phyloP scores from a whole-genome alignment of 1,140 invertebrate species.

The Nymphalis io region DNA sequence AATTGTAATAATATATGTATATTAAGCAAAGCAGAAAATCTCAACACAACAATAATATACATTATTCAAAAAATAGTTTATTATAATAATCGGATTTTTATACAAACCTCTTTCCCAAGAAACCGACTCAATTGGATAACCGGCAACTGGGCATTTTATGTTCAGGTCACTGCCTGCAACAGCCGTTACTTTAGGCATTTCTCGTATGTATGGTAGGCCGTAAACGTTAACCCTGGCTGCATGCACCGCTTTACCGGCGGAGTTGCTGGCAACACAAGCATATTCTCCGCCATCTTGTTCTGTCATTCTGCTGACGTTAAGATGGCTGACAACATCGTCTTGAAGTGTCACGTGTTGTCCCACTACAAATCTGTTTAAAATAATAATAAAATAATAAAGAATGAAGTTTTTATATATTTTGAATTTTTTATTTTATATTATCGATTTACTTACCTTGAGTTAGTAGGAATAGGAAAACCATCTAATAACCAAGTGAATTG shows the following conservation, averaged over 20 bases:
- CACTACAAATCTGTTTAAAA: conserved; percentile 87
- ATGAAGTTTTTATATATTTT: background rate
- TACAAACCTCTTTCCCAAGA: conserved; percentile 92
- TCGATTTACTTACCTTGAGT: conserved; percentile 62
- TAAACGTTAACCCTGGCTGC: conserved; percentile 94
- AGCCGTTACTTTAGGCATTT: conserved; percentile 95
- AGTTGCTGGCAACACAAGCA: conserved; percentile 92
- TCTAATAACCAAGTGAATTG: conserved; percentile 94
- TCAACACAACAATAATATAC: too few species aligned
- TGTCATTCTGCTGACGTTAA: conserved; percentile 94
- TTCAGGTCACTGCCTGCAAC: conserved; percentile 92
- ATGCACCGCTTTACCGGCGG: conserved; percentile 88
- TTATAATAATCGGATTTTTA: background rate
- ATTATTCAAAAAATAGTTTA: too few species aligned
- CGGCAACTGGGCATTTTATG: conserved; percentile 95
- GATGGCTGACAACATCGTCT: conserved; percentile 96
- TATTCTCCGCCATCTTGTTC: conserved; percentile 96
- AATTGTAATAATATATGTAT: too few species aligned
- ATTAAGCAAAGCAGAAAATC: too few species aligned
- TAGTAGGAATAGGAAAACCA: conserved; percentile 87
- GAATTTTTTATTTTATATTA: background rate
- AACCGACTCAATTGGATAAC: conserved; percentile 94
- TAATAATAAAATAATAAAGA: background rate
- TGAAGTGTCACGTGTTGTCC: conserved; percentile 95
- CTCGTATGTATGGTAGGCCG: conserved; percentile 92